Evolutionary conservation across 2,888 invertebrate genomes (phyloP).

Genomic region (Carabus problematicus): DNA sequence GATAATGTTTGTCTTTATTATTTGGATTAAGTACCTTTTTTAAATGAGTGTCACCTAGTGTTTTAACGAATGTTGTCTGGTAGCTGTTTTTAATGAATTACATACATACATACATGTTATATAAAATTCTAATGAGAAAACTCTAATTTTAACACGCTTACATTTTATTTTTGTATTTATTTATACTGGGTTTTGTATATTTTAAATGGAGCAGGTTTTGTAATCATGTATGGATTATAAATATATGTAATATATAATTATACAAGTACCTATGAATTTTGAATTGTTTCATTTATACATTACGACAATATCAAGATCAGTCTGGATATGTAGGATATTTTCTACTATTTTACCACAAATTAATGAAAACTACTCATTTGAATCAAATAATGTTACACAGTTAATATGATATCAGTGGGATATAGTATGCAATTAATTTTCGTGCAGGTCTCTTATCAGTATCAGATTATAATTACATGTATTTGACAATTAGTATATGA

Average conservation of each 20-base stretch:
- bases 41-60: conserved; percentile 12
- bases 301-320: background rate
- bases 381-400: too few species aligned
- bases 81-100: conserved; percentile 36
- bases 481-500: too few species aligned
- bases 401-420: too few species aligned
- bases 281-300: background rate
- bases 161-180: conserved; percentile 38
- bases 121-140: too few species aligned
- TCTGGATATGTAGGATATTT: background rate
- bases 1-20: conserved; percentile 6
- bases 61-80: conserved; percentile 8
- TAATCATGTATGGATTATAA: conserved; percentile 39
- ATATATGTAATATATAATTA: conserved; percentile 40
- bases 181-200: conserved; percentile 41
- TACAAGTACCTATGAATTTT: conserved; percentile 28
- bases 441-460: too few species aligned
- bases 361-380: too few species aligned
- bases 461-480: too few species aligned
- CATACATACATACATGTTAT: conserved; percentile 20
- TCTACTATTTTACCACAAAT: background rate
- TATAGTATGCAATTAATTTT: too few species aligned
- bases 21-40: background rate
- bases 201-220: conserved; percentile 37
- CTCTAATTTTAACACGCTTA: conserved; percentile 37